Conservation (phyloP, 2,113 vertebrate genomes). For the Sinosuthora webbiana region DNA sequence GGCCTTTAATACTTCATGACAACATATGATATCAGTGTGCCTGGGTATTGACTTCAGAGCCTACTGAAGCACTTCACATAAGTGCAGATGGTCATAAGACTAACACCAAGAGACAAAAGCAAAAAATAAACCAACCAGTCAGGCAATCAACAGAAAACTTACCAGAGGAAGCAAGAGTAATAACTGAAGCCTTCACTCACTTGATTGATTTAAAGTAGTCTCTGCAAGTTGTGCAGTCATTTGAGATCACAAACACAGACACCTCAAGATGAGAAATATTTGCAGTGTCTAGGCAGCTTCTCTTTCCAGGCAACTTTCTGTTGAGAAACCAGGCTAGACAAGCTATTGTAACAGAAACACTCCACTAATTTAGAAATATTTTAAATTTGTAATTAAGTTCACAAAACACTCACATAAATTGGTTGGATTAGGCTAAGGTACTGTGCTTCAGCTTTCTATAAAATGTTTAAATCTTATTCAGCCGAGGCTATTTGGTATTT, state of each 20-base stretch:
- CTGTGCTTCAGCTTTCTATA: background rate
- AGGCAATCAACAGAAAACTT: background rate
- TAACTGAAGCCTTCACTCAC: background rate
- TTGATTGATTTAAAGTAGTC: background rate
- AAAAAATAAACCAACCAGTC: background rate
- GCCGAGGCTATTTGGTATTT: background rate
- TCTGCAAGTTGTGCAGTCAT: background rate
- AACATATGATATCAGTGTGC: background rate
- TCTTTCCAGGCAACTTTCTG: background rate
- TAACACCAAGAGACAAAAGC: background rate
- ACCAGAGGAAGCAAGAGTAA: background rate
- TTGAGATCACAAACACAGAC: background rate
- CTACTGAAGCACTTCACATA: background rate
- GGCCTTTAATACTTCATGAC: background rate
- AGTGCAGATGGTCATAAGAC: rapidly evolving
- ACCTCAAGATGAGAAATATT: background rate
- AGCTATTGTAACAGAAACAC: background rate
- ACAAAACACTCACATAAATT: background rate
- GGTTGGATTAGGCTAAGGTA: background rate
- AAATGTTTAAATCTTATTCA: background rate
- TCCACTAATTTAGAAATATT: background rate
- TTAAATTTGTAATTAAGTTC: background rate
- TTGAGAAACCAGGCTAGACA: background rate
- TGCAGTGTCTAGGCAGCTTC: background rate
- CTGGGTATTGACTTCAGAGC: background rate